Evolutionary conservation across 2,888 invertebrate genomes (phyloP).

Genomic region (Drosophila formosana): DNA sequence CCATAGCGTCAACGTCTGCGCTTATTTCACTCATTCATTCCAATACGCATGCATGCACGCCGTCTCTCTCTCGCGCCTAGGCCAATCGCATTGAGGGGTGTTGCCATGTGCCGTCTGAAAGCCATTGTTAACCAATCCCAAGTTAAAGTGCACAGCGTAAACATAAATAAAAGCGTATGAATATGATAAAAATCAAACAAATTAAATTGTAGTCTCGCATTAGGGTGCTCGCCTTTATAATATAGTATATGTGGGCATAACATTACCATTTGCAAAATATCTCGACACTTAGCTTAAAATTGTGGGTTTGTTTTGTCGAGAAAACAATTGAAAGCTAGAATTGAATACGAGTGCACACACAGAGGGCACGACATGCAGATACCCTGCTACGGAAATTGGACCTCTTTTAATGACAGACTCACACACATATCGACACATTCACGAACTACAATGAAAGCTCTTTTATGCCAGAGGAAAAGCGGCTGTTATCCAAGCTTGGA

Average conservation of each 20-base stretch:
- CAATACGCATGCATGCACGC: not conserved
- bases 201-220: constrained; percentile 18
- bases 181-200: constrained; percentile 31
- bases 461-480: not conserved
- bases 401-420: constrained; percentile 1
- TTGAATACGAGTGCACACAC: constrained; percentile 9
- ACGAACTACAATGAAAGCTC: not conserved
- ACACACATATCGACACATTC: not conserved
- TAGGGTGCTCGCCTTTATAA: constrained; percentile 21
- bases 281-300: constrained; percentile 25
- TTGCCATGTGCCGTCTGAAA: constrained; percentile 17
- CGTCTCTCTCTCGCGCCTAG: constrained; percentile 28
- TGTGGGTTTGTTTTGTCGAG: constrained; percentile 25
- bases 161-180: constrained; percentile 22
- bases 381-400: not conserved
- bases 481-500: not conserved
- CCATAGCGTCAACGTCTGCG: not conserved
- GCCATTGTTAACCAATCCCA: constrained; percentile 36
- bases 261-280: constrained; percentile 24
- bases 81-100: constrained; percentile 43
- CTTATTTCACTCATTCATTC: not conserved
- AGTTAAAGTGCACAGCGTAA: constrained; percentile 8
- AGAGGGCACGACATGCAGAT: not conserved
- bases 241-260: constrained; percentile 20
- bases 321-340: constrained; percentile 26